Base-by-base conservation (phyloP, 2,113 vertebrate genomes). In the Planiliza haematocheilus region DNA sequence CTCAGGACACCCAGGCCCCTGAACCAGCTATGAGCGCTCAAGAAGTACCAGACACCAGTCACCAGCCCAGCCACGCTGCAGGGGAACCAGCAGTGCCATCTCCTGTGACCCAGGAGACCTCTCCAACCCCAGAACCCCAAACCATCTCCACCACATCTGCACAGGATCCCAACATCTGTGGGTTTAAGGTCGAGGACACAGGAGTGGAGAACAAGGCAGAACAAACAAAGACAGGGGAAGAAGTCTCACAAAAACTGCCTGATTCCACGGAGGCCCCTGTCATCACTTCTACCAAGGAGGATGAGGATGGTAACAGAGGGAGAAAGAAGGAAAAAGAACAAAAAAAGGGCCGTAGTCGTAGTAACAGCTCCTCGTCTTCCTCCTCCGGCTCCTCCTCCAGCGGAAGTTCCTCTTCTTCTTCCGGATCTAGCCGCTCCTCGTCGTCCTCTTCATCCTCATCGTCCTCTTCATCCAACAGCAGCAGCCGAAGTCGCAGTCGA, bases 381-480 rank as follows among this genome's bases (percentile, higher is more conserved):
- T 88, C 91, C 8, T 93, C 93, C 0, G 96, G 94, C 83, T 95
- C 95, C 0, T 97, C 96, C 0, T 97, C 95, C 78, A 96, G 93
- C 42, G 95, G 94, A 39, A 95, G 94, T 80, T 95, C 90, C 0
- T 93, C 93, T 43, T 96, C 91, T 0, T 93, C 93, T 34, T 92
- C 91, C 0, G 95, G 93, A 62, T 97, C 94, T 67, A 95, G 95
- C 12, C 95, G 81, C 65, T 97, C 93, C 37, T 96, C 95, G 0
- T 96, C 96, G 1, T 96, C 95, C 0, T 96, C 91, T 0, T 93
- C 91, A 0, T 92, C 91, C n/a, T 96, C 95, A 0, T 96, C 95
- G 1, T 94, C 95, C 63, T 96, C 95, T 4, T 97, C 93, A 1
- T 95, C 95, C 73, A 95, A 91, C 81, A 95, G 95, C 79, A 95